Evolutionary conservation across 2,113 vertebrate species (phyloP), one percentile per base, ranked within the genome.

Genomic region (Astatotilapia flaviijosephi): DNA sequence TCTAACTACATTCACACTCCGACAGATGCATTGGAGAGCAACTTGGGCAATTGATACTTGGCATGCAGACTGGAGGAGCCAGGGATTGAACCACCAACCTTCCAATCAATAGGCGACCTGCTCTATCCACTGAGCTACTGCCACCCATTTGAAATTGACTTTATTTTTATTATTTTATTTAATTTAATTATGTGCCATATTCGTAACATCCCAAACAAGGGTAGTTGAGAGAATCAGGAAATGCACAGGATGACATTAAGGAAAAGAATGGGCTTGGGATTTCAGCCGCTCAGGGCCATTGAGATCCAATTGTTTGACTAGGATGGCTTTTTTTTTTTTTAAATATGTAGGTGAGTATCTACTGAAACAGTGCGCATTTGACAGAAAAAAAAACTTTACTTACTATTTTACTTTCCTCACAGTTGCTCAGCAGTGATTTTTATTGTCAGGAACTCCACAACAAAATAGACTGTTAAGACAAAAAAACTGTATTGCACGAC

Each of bases 61-160:
- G 15, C 28, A 33, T 62, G 8, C 3, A 31, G 1, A 60, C 14
- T 60, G 14, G 3, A 58, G 26, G 8, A 17, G 56, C 14, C 8
- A 58, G 2, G 26, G 26, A 58, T 17, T 17, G 23, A 28, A 9
- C 55, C 35, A 35, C 35, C 35, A 35, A 35, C 4, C 35, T 15
- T 56, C 23, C 2, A 0, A 28, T 56, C 13, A 28, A 3, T 28
- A 28, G 23, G 0, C 2, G 0, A 56, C 23, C 7, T 56, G 56
- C 8, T 2, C 26, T 31, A 60, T 14, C 26, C 2, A 31, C 56
- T 60, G 56, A 60, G 26, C 56, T 31, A 60, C 56, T 2, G 56
- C 56, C 8, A 6, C 5, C 55, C 23, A 2, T 28, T 45, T 19
- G 13, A 60, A 8, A 2, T 60, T 0, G 1, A 17, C 26, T 58